Evolutionary conservation across 2,888 invertebrate genomes (phyloP).

Genomic region (Chalcis sispes): DNA sequence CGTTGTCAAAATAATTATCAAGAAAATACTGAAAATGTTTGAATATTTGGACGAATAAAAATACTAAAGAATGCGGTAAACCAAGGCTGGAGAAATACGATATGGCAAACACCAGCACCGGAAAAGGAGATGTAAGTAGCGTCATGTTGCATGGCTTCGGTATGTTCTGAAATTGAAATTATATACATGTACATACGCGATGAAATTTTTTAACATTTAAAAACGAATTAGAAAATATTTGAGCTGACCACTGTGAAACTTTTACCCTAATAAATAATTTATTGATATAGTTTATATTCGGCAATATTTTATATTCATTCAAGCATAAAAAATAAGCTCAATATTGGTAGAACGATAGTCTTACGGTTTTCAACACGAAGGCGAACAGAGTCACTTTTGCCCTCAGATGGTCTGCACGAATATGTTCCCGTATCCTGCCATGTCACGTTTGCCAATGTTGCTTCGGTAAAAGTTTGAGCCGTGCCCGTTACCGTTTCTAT

Average conservation of each 20-base stretch:
- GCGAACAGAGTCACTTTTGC: slow-evolving; percentile 79
- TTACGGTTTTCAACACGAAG: slow-evolving; percentile 82
- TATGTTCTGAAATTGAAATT: slow-evolving; percentile 77
- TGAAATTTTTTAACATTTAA: no score
- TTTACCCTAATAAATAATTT: no score
- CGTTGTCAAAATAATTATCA: neutral
- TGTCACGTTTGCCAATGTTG: slow-evolving; percentile 80
- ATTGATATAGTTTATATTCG: no score
- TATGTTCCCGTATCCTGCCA: slow-evolving; percentile 79
- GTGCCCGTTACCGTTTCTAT: slow-evolving; percentile 82
- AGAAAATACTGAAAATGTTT: slow-evolving; percentile 35
- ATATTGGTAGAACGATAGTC: no score
- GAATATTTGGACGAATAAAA: slow-evolving; percentile 11
- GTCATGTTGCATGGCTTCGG: slow-evolving; percentile 84
- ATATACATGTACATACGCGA: neutral
- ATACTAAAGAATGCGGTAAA: no score
- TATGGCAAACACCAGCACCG: slow-evolving; percentile 63
- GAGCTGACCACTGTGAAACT: no score
- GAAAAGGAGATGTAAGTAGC: slow-evolving; percentile 68
- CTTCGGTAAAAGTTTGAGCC: slow-evolving; percentile 79
- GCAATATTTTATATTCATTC: no score
- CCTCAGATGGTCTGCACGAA: slow-evolving; percentile 82
- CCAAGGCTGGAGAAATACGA: neutral
- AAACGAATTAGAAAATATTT: no score
- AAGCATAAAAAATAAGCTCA: no score